Conservation (phyloP, 2,113 vertebrate genomes). For the Stercorarius parasiticus region DNA sequence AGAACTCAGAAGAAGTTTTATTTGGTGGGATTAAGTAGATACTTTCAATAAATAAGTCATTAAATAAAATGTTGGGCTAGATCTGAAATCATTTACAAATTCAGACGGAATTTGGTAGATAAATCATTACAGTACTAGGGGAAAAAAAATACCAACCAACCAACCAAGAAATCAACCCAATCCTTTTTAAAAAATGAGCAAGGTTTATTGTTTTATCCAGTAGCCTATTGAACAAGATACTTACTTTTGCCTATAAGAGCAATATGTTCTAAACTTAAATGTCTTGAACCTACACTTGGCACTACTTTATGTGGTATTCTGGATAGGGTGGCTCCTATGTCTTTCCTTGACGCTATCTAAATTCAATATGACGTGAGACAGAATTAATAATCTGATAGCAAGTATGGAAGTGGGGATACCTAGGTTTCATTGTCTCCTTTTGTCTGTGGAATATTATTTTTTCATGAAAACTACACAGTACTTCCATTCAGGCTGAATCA, state of each 20-base stretch:
- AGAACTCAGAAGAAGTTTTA: background rate
- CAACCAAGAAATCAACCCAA: background rate
- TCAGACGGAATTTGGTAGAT: background rate
- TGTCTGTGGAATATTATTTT: background rate
- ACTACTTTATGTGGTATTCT: background rate
- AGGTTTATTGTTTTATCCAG: background rate
- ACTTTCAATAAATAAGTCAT: background rate
- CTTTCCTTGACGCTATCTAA: background rate
- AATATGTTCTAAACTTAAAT: background rate
- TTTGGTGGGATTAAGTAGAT: background rate
- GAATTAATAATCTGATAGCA: background rate
- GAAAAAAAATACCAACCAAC: background rate
- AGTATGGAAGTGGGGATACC: background rate
- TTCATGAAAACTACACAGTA: background rate
- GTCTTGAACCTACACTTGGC: background rate
- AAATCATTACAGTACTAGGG: background rate
- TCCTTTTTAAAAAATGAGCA: background rate
- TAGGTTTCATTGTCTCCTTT: background rate
- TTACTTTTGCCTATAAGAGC: background rate
- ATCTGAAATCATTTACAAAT: background rate
- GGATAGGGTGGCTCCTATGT: accelerated
- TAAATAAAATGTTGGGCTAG: background rate
- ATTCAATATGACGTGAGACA: background rate
- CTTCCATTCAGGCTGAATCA: background rate
- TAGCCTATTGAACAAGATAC: background rate